Base-by-base conservation (phyloP, 2,113 vertebrate species). In the Charadrius vociferus region DNA sequence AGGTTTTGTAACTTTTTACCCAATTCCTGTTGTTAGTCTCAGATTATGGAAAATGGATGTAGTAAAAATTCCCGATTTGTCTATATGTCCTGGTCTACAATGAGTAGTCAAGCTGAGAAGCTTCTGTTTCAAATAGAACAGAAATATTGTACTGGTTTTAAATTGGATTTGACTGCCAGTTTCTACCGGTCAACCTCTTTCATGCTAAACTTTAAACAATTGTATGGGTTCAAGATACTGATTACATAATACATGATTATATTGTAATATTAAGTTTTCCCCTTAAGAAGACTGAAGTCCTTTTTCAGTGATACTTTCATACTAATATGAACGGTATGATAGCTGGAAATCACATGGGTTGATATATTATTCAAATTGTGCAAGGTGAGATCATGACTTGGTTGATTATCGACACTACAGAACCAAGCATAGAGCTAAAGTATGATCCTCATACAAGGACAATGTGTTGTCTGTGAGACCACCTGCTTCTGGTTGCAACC, bases 351-450 rank as follows among this genome's bases (percentile, higher is more conserved):
- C 18, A 30, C 9, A 29, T 1, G 19, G 7, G 5, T 41, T 34
- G 24, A 18, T 39, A 26, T 1, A 5, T 62, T 32, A 23, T 29
- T 27, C 49, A 34, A 47, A 30, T 27, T 75, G n/a, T 23, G 34
- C 12, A 61, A 66, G 34, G 8, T 7, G 37, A 26, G 22, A 39
- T 49, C 30, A 27, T 5, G 4, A 32, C 39, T 37, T n/a, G 17
- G 9, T 34, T 27, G 21, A 29, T 27, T 56, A 53, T 30, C 0
- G 0, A 24, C 8, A 20, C 26, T 26, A 17, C 20, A 45, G 56
- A 58, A 55, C 4, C 9, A 36, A 39, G 5, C 29, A 36, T 17
- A 53, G 52, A 81, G 4, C 49, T n/a, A 21, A 66, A 63, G 34
- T 11, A 20, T 63, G 49, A 58, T 36, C 23, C 14, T 41, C 10